phyloP scores from a whole-genome alignment of 1,140 invertebrate genomes.

The Orius laevigatus region DNA sequence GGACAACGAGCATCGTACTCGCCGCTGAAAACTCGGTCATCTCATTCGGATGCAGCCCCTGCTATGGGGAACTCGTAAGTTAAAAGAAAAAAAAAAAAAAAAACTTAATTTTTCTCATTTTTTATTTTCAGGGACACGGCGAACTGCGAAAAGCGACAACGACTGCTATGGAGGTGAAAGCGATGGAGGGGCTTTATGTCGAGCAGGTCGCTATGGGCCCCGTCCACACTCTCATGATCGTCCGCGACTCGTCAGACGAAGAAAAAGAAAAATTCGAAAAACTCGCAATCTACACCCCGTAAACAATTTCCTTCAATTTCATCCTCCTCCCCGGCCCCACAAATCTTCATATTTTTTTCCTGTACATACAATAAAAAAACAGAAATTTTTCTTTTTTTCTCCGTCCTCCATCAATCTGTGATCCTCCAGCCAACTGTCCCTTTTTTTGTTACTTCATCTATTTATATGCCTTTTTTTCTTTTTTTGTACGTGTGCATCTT shows the following conservation, averaged over 20 bases:
- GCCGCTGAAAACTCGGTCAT: conserved; percentile 80
- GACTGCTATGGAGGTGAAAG: conserved; percentile 73
- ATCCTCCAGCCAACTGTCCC: too few species aligned
- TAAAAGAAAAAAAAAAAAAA: conserved; percentile 1
- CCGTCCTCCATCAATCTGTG: too few species aligned
- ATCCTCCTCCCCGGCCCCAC: too few species aligned
- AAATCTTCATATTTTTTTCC: too few species aligned
- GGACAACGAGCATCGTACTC: conserved; percentile 66
- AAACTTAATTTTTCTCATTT: not conserved
- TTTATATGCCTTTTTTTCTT: too few species aligned
- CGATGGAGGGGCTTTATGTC: conserved; percentile 63
- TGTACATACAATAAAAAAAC: too few species aligned
- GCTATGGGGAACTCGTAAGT: conserved; percentile 75
- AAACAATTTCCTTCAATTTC: not conserved
- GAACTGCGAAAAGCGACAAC: conserved; percentile 77
- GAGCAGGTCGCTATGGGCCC: conserved; percentile 66
- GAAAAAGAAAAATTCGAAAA: conserved; percentile 43
- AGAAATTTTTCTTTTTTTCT: too few species aligned
- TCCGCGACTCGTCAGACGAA: conserved; percentile 44
- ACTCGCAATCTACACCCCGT: conserved; percentile 34
- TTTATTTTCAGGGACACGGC: conserved; percentile 52
- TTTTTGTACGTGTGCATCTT: too few species aligned
- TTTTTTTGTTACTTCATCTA: too few species aligned
- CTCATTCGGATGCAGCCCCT: conserved; percentile 79
- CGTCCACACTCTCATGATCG: conserved; percentile 63